Conservation (phyloP, 2,888 invertebrate species). For the Ceramica pisi region DNA sequence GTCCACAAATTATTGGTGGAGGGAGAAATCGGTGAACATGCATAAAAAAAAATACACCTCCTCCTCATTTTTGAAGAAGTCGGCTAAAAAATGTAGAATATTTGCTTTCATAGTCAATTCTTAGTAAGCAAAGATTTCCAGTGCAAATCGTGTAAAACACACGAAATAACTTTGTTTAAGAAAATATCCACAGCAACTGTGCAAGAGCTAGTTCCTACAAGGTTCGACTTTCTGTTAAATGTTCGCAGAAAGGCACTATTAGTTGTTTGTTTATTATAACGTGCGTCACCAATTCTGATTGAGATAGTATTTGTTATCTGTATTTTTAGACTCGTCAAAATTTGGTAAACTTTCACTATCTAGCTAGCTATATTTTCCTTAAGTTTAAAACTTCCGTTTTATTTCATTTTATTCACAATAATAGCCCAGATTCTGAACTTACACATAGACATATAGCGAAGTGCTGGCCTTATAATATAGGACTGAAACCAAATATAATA, state of each 20-base stretch:
- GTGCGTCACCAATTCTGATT: not conserved
- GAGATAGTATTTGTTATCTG: not conserved
- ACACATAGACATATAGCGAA: too few relatives aligned
- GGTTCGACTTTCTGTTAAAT: conserved; percentile 21
- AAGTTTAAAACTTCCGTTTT: too few relatives aligned
- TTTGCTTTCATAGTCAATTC: conserved; percentile 27
- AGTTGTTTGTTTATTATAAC: not conserved
- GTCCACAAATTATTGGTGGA: too few relatives aligned
- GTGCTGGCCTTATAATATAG: too few relatives aligned
- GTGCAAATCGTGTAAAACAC: conserved; percentile 41
- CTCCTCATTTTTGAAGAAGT: too few relatives aligned
- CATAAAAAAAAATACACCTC: too few relatives aligned
- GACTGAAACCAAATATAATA: too few relatives aligned
- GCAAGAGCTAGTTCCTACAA: conserved; percentile 14
- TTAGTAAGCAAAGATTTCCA: conserved; percentile 18
- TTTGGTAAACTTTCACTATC: not conserved
- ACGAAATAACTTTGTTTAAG: conserved; percentile 31
- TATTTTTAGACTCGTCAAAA: not conserved
- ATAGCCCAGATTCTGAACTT: too few relatives aligned
- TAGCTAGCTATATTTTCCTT: too few relatives aligned
- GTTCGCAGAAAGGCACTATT: conserved; percentile 19
- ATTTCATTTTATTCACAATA: too few relatives aligned
- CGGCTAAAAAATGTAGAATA: not conserved
- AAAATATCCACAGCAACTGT: conserved; percentile 33
- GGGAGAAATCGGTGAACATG: too few relatives aligned